phyloP scores from a whole-genome alignment of 2,113 vertebrate genomes.

The Mesocricetus auratus region DNA sequence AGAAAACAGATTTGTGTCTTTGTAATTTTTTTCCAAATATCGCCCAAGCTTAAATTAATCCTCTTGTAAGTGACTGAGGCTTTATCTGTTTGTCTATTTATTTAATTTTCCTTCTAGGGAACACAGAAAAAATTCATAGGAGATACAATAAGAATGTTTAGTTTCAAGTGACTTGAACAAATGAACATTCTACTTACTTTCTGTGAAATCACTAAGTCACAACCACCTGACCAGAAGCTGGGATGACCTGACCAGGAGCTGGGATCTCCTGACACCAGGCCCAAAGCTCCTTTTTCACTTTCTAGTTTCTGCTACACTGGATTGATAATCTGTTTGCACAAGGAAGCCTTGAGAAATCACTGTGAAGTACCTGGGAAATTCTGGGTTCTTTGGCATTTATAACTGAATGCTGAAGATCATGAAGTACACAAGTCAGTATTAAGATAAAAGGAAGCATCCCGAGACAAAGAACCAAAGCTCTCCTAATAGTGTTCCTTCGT shows the following conservation, averaged over 20 bases:
- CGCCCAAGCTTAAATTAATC: slow-evolving; percentile 48
- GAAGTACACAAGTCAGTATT: background rate
- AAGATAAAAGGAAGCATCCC: background rate
- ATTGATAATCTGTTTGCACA: background rate
- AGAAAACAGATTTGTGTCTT: slow-evolving; percentile 11
- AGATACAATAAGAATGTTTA: slow-evolving; percentile 57
- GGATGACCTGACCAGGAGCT: background rate
- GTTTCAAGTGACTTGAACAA: slow-evolving; percentile 61
- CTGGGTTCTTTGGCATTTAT: background rate
- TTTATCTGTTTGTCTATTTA: slow-evolving; percentile 45
- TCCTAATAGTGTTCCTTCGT: background rate
- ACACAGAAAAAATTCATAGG: slow-evolving; percentile 26
- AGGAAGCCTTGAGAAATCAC: background rate
- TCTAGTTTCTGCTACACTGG: background rate
- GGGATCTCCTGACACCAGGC: background rate
- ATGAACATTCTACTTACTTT: slow-evolving; percentile 64
- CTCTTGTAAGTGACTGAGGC: background rate
- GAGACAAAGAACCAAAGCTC: background rate
- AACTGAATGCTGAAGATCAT: background rate
- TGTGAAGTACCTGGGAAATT: background rate
- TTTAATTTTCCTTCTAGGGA: slow-evolving; percentile 58
- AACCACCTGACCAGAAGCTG: background rate
- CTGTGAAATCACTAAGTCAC: slow-evolving; percentile 25
- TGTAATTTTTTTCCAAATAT: slow-evolving; percentile 59
- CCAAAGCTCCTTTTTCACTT: background rate